Evolutionary conservation across 2,797 vertebrate species (phyloP).

Genomic region (Sebastes hopkinsi): DNA sequence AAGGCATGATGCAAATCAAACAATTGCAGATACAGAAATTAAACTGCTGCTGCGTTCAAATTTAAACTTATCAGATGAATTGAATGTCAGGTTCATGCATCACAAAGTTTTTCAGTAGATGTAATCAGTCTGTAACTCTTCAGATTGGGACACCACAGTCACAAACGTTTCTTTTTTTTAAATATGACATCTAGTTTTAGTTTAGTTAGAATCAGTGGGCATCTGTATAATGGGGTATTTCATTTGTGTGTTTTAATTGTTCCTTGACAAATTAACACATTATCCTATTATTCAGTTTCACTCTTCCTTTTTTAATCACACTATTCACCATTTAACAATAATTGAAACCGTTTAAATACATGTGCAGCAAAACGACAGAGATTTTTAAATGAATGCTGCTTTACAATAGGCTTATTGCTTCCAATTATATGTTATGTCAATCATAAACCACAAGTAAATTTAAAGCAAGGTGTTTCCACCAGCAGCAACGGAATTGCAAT

Average conservation of each 20-base stretch:
- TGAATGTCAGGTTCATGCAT: constrained; percentile 7
- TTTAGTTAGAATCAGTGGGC: neutral
- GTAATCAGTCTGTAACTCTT: constrained; percentile 52
- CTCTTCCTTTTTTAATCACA: neutral
- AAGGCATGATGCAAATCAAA: constrained; percentile 52
- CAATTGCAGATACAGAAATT: constrained; percentile 42
- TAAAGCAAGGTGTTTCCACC: neutral
- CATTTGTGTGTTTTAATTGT: neutral
- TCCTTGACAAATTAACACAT: neutral
- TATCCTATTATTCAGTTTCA: neutral
- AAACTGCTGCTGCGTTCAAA: constrained; percentile 31
- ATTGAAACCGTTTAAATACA: neutral
- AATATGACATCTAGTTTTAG: neutral
- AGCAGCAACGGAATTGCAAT: neutral
- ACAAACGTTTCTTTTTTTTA: neutral
- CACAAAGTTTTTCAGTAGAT: constrained; percentile 52
- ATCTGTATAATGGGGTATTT: neutral
- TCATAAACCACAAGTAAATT: neutral
- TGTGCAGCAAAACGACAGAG: neutral
- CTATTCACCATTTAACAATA: neutral
- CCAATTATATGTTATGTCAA: neutral
- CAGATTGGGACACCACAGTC: neutral
- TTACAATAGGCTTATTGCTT: neutral
- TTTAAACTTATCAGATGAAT: constrained; percentile 54
- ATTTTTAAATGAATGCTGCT: neutral